These are phyloP conservation scores for Pegea sp. DNA, from an alignment of 23 tunicate genomes.

Conservation along the genomic window DNA sequence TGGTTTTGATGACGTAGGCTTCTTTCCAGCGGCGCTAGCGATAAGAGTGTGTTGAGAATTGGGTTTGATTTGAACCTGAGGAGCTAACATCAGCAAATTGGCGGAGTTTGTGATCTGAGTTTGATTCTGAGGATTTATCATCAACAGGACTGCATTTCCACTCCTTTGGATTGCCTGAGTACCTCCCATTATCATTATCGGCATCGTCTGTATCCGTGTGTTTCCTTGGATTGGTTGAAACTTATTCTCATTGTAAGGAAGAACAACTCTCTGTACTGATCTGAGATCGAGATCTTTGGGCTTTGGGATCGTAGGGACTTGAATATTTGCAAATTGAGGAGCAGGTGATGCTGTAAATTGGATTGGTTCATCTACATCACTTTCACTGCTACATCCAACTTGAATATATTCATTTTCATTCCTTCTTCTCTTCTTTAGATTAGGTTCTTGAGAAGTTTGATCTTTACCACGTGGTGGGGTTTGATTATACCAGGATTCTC, in stretches of 20 bases:
- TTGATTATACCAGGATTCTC: background rate
- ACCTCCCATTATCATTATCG: slow-evolving; percentile 78
- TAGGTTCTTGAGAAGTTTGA: too few species aligned
- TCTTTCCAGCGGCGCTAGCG: background rate
- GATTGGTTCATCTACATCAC: background rate
- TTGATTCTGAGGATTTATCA: slow-evolving; percentile 39
- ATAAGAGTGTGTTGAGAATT: slow-evolving; percentile 1
- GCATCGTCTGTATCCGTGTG: slow-evolving; percentile 80
- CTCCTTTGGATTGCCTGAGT: slow-evolving; percentile 59
- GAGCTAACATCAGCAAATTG: slow-evolving; percentile 1
- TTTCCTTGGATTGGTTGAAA: slow-evolving; percentile 53
- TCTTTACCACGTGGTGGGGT: background rate
- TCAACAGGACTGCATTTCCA: slow-evolving; percentile 50
- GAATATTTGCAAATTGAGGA: background rate
- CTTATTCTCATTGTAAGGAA: slow-evolving; percentile 17
- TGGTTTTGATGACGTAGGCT: slow-evolving; percentile 1
- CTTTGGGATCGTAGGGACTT: slow-evolving; percentile 33
- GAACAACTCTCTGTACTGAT: slow-evolving; percentile 15
- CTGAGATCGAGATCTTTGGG: slow-evolving; percentile 20
- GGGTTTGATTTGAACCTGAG: slow-evolving; percentile 5
- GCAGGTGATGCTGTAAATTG: background rate
- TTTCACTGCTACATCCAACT: background rate
- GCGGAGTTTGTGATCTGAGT: background rate
- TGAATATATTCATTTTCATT: background rate
- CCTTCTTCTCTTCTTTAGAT: too few species aligned